These are phyloP conservation scores for Eremobia ochroleuca DNA, from an alignment of 2,888 invertebrate species.

Conservation along the genomic window DNA sequence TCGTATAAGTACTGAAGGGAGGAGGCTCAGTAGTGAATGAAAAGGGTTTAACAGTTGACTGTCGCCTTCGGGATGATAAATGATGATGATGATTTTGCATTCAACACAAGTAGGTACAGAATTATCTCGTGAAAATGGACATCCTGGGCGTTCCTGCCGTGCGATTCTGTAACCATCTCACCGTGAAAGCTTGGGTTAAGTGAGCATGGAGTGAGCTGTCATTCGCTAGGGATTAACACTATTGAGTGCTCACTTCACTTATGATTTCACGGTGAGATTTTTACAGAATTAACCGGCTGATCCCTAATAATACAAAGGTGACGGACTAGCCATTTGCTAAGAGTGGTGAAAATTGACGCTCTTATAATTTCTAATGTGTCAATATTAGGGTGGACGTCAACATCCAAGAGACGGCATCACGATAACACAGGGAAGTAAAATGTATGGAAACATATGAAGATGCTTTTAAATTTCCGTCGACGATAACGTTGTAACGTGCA, in stretches of 20 bases:
- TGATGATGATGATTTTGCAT: constrained; percentile 31
- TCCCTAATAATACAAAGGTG: too few relatives aligned
- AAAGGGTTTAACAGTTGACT: constrained; percentile 45
- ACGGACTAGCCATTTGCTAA: background rate
- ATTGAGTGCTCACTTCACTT: too few relatives aligned
- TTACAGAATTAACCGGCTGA: too few relatives aligned
- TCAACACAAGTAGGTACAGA: constrained; percentile 3
- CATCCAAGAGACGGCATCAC: too few relatives aligned
- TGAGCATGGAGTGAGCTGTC: too few relatives aligned
- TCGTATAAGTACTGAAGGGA: background rate
- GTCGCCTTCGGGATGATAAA: constrained; percentile 44
- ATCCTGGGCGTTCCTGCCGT: background rate
- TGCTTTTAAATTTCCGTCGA: too few relatives aligned
- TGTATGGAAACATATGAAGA: background rate
- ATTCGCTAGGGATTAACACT: too few relatives aligned
- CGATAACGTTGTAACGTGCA: too few relatives aligned
- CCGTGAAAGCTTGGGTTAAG: too few relatives aligned
- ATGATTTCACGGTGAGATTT: too few relatives aligned
- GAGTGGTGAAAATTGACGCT: background rate
- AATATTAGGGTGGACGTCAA: background rate
- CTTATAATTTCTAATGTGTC: background rate
- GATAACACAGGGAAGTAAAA: too few relatives aligned
- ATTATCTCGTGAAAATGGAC: background rate
- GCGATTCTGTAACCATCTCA: too few relatives aligned
- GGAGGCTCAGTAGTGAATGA: constrained; percentile 33